A percentile compares a stretch with the other conserved stretches of the same genome.
Conservation (phyloP, 2,113 vertebrate genomes). For the Urocolius indicus region DNA sequence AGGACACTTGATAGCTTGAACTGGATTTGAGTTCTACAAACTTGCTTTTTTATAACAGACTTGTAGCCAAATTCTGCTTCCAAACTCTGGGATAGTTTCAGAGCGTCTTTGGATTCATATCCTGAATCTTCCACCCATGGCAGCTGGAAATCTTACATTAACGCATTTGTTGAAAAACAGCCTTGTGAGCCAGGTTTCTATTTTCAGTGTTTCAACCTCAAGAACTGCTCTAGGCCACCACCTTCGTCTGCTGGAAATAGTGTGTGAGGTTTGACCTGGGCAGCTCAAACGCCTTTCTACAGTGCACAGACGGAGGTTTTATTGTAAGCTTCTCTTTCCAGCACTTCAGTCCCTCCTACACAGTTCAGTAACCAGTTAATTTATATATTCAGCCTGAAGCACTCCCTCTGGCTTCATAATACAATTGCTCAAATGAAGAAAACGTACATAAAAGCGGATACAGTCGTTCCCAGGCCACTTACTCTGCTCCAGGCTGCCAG, state of each 20-base stretch:
- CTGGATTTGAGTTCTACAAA: neutral
- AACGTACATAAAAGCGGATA: constrained; percentile 33
- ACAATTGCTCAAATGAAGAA: constrained; percentile 50
- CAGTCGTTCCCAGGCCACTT: neutral
- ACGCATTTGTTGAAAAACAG: neutral
- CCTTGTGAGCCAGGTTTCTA: neutral
- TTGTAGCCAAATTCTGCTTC: neutral
- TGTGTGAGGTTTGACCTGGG: neutral
- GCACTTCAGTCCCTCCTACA: constrained; percentile 40
- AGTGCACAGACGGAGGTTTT: constrained; percentile 1
- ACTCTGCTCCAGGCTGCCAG: constrained; percentile 32
- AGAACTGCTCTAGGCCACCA: constrained; percentile 31
- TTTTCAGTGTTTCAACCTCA: constrained; percentile 28
- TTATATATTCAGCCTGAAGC: constrained; percentile 47
- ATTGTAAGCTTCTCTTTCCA: constrained; percentile 38
- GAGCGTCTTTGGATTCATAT: neutral
- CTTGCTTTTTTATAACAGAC: neutral
- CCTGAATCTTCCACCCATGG: constrained; percentile 2
- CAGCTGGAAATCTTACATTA: constrained; percentile 45
- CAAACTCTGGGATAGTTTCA: neutral
- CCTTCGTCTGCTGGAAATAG: constrained; percentile 35
- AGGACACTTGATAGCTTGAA: constrained; percentile 10
- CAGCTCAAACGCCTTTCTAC: neutral
- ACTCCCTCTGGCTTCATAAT: constrained; percentile 44
- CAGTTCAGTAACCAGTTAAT: constrained; percentile 47